These are phyloP conservation scores for Thomomys bottae DNA, from an alignment of 2,113 vertebrate species.

Conservation along the genomic window DNA sequence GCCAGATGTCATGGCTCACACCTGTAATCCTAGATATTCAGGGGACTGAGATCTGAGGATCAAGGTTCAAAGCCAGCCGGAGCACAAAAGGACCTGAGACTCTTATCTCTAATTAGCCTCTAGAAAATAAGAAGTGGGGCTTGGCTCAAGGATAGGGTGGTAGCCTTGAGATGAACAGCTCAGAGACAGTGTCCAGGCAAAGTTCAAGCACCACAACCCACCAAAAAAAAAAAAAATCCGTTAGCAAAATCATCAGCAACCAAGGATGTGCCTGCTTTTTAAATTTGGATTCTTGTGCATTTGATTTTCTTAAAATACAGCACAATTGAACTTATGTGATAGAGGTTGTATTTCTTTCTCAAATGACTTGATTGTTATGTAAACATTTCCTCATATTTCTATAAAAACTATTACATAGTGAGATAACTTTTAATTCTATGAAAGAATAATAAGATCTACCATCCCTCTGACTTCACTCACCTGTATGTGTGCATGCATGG, in stretches of 20 bases:
- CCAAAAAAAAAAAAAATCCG: not conserved
- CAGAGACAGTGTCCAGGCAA: no score
- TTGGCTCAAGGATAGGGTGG: no score
- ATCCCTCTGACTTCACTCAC: not conserved
- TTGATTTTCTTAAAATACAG: constrained; percentile 44
- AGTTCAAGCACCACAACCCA: no score
- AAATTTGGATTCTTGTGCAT: not conserved
- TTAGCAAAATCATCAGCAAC: constrained; percentile 7
- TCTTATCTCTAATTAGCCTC: no score
- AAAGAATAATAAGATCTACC: not conserved
- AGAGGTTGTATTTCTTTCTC: constrained; percentile 15
- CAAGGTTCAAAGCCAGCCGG: no score
- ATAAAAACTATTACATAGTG: not conserved
- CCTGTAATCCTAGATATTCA: no score
- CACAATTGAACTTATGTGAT: constrained; percentile 14
- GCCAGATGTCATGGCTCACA: no score
- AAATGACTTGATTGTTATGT: not conserved
- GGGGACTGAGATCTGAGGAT: no score
- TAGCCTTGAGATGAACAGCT: no score
- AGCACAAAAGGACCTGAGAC: no score
- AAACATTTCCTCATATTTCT: not conserved
- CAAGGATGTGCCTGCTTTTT: not conserved
- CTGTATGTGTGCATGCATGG: no score
- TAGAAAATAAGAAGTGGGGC: no score
- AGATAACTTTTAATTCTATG: not conserved